Percentiles rank a stretch among this genome's conserved stretches.
Evolutionary conservation across 1,140 invertebrate species (phyloP).

Genomic region (Zaprionus africanus): DNA sequence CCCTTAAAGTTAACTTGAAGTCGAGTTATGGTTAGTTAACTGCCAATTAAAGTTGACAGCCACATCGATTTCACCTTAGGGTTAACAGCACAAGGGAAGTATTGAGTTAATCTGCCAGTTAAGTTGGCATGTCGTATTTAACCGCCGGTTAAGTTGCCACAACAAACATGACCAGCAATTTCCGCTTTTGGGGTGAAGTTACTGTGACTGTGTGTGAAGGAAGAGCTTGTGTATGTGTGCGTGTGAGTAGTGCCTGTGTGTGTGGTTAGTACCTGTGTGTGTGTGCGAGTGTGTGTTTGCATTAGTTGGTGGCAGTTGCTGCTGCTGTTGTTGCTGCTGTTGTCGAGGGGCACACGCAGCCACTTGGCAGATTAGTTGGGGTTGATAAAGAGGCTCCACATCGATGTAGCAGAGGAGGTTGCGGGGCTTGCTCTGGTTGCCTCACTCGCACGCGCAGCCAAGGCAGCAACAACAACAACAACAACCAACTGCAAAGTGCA

Average conservation of each 20-base stretch:
- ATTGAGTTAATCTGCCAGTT: not conserved
- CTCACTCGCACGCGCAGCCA: conserved; percentile 51
- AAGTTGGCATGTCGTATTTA: conserved; percentile 1
- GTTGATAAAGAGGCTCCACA: conserved; percentile 40
- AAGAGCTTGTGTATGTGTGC: not conserved
- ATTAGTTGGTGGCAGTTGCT: not conserved
- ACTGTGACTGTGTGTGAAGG: not conserved
- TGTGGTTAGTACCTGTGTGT: not conserved
- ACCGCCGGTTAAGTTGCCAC: not conserved
- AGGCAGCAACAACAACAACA: conserved; percentile 31
- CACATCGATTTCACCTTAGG: too few species aligned
- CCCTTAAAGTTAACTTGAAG: not conserved
- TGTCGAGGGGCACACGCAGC: not conserved
- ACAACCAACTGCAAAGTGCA: conserved; percentile 41
- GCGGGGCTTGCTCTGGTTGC: conserved; percentile 13
- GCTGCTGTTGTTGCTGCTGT: not conserved
- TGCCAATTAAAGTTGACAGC: not conserved
- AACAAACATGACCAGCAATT: conserved; percentile 23
- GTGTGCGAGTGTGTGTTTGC: not conserved
- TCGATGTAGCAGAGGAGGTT: too few species aligned
- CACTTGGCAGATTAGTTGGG: conserved; percentile 49
- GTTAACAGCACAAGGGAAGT: not conserved
- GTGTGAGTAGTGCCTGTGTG: not conserved
- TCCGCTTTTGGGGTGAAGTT: conserved; percentile 21
- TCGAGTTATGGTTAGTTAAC: not conserved